Conservation (phyloP, 2,797 vertebrate genomes). For the Lutjanus campechanus region DNA sequence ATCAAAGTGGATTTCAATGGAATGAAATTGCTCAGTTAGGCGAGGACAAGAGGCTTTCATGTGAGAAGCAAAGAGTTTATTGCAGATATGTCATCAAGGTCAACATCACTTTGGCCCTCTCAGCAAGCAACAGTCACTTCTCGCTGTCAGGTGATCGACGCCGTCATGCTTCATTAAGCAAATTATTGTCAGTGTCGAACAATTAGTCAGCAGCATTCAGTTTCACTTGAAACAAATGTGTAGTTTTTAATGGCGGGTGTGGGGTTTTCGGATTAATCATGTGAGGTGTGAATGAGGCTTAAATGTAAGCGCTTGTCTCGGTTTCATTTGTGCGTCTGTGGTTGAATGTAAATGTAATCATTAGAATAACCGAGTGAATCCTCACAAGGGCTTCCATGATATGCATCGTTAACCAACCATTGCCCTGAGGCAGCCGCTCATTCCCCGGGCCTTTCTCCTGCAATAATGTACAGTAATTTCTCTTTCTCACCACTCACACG, state of each 20-base stretch:
- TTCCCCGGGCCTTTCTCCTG: slow-evolving; percentile 64
- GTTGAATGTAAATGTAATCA: slow-evolving; percentile 70
- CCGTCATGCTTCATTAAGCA: slow-evolving; percentile 48
- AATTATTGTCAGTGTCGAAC: slow-evolving; percentile 21
- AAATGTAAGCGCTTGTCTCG: slow-evolving; percentile 48
- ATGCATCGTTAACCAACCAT: slow-evolving; percentile 77
- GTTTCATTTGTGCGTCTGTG: slow-evolving; percentile 55
- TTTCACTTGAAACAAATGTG: slow-evolving; percentile 27
- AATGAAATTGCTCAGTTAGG: slow-evolving; percentile 64
- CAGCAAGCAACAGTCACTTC: slow-evolving; percentile 20
- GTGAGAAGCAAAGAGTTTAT: slow-evolving; percentile 53
- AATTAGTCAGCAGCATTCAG: slow-evolving; percentile 52
- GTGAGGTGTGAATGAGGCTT: slow-evolving; percentile 52
- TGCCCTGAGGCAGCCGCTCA: slow-evolving; percentile 66
- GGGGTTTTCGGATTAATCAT: slow-evolving; percentile 31
- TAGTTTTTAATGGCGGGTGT: neutral
- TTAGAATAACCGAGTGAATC: slow-evolving; percentile 77
- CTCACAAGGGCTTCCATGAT: slow-evolving; percentile 70
- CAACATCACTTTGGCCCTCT: slow-evolving; percentile 54
- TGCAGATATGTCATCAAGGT: slow-evolving; percentile 59
- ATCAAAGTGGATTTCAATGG: slow-evolving; percentile 63
- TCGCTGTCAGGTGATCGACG: slow-evolving; percentile 43
- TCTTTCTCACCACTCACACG: slow-evolving; percentile 71
- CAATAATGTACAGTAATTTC: slow-evolving; percentile 79
- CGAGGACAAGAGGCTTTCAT: slow-evolving; percentile 63